These are phyloP conservation scores for Drosophila auraria DNA, from an alignment of 1,140 invertebrate species.

Conservation along the genomic window DNA sequence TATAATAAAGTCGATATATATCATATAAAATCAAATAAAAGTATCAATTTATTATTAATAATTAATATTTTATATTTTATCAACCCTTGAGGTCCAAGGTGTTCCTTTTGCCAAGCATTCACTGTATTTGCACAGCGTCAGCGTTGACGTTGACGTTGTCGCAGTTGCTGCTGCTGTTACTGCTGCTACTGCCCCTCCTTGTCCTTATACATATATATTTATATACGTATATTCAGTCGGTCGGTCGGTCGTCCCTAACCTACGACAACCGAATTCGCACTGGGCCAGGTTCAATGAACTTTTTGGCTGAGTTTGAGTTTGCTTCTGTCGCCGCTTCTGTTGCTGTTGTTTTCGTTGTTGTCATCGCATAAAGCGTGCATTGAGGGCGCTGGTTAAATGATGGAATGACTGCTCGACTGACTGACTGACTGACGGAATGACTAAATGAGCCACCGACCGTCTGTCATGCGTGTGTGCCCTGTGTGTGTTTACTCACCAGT, in stretches of 20 bases:
- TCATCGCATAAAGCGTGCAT: conserved; percentile 78
- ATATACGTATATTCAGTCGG: conserved; percentile 47
- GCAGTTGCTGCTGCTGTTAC: conserved; percentile 25
- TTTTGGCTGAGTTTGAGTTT: conserved; percentile 77
- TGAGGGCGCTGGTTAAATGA: conserved; percentile 73
- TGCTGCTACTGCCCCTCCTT: conserved; percentile 49
- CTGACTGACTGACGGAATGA: conserved; percentile 44
- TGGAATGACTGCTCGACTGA: conserved; percentile 41
- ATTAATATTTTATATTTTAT: no score
- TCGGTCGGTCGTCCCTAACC: conserved; percentile 74
- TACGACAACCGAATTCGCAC: conserved; percentile 83
- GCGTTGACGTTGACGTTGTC: conserved; percentile 31
- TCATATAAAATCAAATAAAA: not conserved
- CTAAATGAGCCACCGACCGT: conserved; percentile 27
- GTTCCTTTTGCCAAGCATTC: not conserved
- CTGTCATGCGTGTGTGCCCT: conserved; percentile 67
- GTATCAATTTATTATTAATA: not conserved
- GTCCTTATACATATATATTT: conserved; percentile 38
- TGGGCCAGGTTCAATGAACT: conserved; percentile 82
- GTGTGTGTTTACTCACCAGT: conserved; percentile 49
- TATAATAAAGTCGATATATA: not conserved
- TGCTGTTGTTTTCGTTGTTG: conserved; percentile 58
- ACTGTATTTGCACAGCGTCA: conserved; percentile 74
- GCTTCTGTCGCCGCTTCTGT: conserved; percentile 42
- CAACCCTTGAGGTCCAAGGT: not conserved